A percentile compares a stretch with the other conserved stretches of the same genome.
Evolutionary conservation across 2,888 invertebrate genomes (phyloP).

Genomic region (Nyleta sp.): DNA sequence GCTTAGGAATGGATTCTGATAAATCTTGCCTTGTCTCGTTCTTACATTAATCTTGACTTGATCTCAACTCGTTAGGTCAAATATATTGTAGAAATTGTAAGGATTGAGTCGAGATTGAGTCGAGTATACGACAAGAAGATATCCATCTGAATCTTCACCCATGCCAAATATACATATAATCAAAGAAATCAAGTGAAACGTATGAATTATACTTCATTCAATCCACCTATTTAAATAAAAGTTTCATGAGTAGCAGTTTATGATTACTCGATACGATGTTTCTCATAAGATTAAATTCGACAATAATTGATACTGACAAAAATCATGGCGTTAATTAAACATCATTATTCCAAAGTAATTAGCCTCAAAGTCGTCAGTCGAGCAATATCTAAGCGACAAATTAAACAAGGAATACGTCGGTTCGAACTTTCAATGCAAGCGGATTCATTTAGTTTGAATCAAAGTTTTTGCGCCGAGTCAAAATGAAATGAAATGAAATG

Average conservation of each 20-base stretch:
- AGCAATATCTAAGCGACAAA: not conserved
- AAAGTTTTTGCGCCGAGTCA: not conserved
- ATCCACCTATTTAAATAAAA: not conserved
- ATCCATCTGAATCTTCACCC: slow-evolving; percentile 10
- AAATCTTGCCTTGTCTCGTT: slow-evolving; percentile 17
- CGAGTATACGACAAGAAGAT: slow-evolving; percentile 11
- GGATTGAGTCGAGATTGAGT: slow-evolving; percentile 22
- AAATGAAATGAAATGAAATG: not conserved
- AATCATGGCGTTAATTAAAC: not conserved
- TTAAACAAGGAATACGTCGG: not conserved
- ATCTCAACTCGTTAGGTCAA: slow-evolving; percentile 26
- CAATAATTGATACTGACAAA: not conserved
- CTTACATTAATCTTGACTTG: slow-evolving; percentile 24
- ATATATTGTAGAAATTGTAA: slow-evolving; percentile 20
- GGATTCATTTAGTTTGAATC: slow-evolving; percentile 5
- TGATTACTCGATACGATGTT: no score
- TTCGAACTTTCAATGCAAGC: not conserved
- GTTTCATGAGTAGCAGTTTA: no score
- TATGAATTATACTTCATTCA: no score
- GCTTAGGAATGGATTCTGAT: not conserved
- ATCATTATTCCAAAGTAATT: slow-evolving; percentile 4
- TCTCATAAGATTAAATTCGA: no score
- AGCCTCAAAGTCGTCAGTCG: not conserved
- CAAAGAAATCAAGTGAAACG: no score
- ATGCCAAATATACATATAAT: not conserved